Evolutionary conservation across 2,797 vertebrate species (phyloP), one percentile per base, ranked within the genome.

Genomic region (Cyprinodon diabolis): DNA sequence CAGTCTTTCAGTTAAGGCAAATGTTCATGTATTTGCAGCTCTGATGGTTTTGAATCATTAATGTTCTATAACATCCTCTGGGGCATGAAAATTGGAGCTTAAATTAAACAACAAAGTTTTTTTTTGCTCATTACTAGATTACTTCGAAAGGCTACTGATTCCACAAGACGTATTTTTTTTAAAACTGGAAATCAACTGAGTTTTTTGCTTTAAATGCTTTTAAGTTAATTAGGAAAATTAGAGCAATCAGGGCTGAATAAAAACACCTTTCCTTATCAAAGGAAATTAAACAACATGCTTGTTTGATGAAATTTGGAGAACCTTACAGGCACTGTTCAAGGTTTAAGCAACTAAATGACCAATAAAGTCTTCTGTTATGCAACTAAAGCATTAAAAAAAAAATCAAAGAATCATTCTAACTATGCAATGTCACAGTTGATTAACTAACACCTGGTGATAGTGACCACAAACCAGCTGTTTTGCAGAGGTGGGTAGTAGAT

Each of bases 401-500:
- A 19, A 43, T 4, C 8, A 62, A 11, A 30, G 30, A 30, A 30
- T 62, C 35, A 9, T 43, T 48, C 13, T 2, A 63, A n/a, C 6
- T 57, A 11, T 68, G 5, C 14, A 48, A 43, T 17, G 19, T 23
- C 23, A 4, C 67, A 47, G 43, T 21, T 47, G 8, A 11, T 13
- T 40, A 66, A 68, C 8, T 56, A 78, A 76, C 76, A 51, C 81
- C 83, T 86, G 51, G 79, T 75, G 65, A 58, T 84, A 83, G 74
- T 62, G 21, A 15, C 67, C 25, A 4, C 19, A 47, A 14, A 49
- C 4, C 30, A 30, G 30, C 2, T 30, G 30, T 30, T 30, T 30
- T 30, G 30, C 30, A 30, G 30, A 30, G 30, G 30, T 30, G 30
- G 30, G 30, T 3, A 30, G 30, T 30, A 30, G 30, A 30, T 30